These are phyloP conservation scores for Coregonus ussuriensis DNA, from an alignment of 2,797 vertebrate genomes.

Conservation along the genomic window DNA sequence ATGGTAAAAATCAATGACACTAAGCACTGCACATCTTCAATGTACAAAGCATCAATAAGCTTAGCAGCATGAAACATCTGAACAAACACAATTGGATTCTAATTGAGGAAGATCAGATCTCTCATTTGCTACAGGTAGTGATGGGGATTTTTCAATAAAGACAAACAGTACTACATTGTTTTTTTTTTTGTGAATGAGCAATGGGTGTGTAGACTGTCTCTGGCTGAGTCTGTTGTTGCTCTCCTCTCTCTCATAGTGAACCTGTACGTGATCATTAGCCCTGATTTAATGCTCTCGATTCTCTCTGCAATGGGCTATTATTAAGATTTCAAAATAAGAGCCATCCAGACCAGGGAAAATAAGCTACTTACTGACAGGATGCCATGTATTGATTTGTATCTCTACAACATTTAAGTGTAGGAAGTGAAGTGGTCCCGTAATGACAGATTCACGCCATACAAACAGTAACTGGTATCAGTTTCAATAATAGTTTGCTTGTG, in stretches of 20 bases:
- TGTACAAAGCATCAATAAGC: neutral
- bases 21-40: neutral
- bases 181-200: neutral
- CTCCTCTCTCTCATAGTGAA: neutral
- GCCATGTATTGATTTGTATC: constrained; percentile 75
- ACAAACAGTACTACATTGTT: neutral
- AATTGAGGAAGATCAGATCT: constrained; percentile 6
- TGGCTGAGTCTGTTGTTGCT: neutral
- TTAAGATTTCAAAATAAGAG: constrained; percentile 13
- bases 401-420: constrained; percentile 70
- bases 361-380: constrained; percentile 67
- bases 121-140: neutral
- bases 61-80: constrained; percentile 17
- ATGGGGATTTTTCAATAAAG: neutral
- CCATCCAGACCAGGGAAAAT: neutral
- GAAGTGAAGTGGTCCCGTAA: constrained; percentile 56
- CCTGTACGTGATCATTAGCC: neutral
- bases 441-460: constrained; percentile 57
- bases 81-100: constrained; percentile 29
- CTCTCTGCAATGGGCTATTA: constrained; percentile 19
- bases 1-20: constrained; percentile 17
- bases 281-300: constrained; percentile 17
- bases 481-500: constrained; percentile 3
- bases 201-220: neutral
- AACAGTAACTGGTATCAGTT: constrained; percentile 71